These are phyloP conservation scores for Cyprinella venusta DNA, from an alignment of 2,797 vertebrate species.

Conservation along the genomic window DNA sequence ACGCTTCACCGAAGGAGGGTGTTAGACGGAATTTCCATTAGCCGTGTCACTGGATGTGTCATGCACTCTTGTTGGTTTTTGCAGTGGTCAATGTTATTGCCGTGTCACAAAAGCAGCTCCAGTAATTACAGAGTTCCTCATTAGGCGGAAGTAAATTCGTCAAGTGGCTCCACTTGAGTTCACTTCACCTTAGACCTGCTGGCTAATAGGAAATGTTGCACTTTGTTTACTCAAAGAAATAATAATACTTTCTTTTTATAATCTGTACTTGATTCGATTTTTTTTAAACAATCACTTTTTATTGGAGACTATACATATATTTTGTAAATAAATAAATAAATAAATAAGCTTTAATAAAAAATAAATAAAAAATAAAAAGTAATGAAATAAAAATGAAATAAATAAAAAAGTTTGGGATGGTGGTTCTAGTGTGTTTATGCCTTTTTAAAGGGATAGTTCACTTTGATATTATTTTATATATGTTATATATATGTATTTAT, in stretches of 20 bases:
- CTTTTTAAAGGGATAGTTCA: no score
- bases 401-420: no score
- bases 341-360: no score
- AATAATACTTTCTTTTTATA: not conserved
- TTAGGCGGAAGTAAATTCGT: conserved; percentile 21
- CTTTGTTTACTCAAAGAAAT: conserved; percentile 24
- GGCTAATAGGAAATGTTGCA: conserved; percentile 19
- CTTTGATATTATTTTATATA: no score
- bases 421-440: no score
- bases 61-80: conserved; percentile 7
- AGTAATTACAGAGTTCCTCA: conserved; percentile 38
- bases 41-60: conserved; percentile 26
- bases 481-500: no score
- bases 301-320: not conserved
- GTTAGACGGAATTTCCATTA: conserved; percentile 33
- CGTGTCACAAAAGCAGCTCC: conserved; percentile 5
- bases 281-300: not conserved
- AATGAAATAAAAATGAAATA: no score
- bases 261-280: not conserved
- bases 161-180: conserved; percentile 21
- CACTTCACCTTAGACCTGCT: conserved; percentile 38
- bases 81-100: conserved; percentile 31
- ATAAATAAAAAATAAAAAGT: no score
- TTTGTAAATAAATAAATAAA: no score
- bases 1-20: not conserved